A percentile compares a stretch with the other conserved stretches of the same genome.
These are phyloP conservation scores for Beroe forskalii DNA, from an alignment of 37 sponge, comb jelly and placozoan genomes.

Conservation along the genomic window DNA sequence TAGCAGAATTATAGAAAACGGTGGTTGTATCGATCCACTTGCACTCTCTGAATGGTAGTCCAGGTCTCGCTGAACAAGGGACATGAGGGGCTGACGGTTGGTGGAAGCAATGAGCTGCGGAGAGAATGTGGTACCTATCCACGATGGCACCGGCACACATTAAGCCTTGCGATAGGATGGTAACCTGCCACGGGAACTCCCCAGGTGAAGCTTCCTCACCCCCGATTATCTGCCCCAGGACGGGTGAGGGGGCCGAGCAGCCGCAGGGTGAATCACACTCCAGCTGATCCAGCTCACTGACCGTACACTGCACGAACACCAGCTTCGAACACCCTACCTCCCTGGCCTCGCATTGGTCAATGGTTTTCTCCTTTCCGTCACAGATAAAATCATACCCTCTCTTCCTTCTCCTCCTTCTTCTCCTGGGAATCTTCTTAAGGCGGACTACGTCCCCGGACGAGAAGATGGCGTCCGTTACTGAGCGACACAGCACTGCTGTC, in stretches of 20 bases:
- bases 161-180: background rate
- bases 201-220: background rate
- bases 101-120: conserved; percentile 36
- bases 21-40: background rate
- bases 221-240: background rate
- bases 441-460: background rate
- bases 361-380: background rate
- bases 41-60: background rate
- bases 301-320: background rate
- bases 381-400: conserved; percentile 20
- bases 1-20: background rate
- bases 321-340: background rate
- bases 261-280: conserved; percentile 15
- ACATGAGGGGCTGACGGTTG: background rate
- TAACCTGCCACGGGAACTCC: conserved; percentile 36
- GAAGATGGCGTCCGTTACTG: background rate
- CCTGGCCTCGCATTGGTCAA: conserved; percentile 5
- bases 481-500: background rate
- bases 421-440: background rate
- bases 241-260: background rate
- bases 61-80: background rate
- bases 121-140: background rate
- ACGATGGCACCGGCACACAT: background rate
- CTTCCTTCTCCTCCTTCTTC: background rate
- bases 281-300: background rate